Conservation (phyloP, 1,140 invertebrate species). For the Pseudomyrmex cubaensis region DNA sequence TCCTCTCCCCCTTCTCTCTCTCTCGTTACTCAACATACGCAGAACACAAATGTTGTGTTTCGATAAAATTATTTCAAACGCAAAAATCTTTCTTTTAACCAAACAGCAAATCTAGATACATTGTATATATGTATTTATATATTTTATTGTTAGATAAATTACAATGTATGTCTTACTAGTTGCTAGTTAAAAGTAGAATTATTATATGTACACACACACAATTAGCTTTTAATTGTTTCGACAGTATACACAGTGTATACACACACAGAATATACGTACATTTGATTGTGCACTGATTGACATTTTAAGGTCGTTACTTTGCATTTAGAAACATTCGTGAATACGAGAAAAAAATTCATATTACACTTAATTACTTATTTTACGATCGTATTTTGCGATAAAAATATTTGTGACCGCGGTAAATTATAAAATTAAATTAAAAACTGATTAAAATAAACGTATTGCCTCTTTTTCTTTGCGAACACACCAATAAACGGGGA, state of each 20-base stretch:
- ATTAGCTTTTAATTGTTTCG: slow-evolving; percentile 32
- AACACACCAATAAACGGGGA: slow-evolving; percentile 9
- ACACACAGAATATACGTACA: too few relatives aligned
- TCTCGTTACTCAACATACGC: too few relatives aligned
- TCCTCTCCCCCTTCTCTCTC: too few relatives aligned
- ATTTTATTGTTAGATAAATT: slow-evolving; percentile 35
- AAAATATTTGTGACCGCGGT: slow-evolving; percentile 26
- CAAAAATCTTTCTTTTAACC: not conserved
- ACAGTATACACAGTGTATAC: not conserved
- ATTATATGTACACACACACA: slow-evolving; percentile 48
- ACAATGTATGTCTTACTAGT: slow-evolving; percentile 15
- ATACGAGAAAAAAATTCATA: slow-evolving; percentile 12
- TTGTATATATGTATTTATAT: slow-evolving; percentile 7
- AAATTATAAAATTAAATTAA: slow-evolving; percentile 1
- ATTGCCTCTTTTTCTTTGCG: slow-evolving; percentile 15
- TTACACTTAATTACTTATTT: not conserved
- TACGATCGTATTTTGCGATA: not conserved
- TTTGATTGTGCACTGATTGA: not conserved
- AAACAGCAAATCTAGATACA: not conserved
- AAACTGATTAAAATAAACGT: slow-evolving; percentile 14
- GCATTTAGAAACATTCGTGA: not conserved
- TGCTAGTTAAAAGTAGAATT: slow-evolving; percentile 15
- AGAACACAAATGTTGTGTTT: too few relatives aligned
- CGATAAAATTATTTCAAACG: not conserved
- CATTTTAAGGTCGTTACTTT: not conserved